Evolutionary conservation across 2,113 vertebrate species (phyloP).

Genomic region (Cheilinus undulatus): DNA sequence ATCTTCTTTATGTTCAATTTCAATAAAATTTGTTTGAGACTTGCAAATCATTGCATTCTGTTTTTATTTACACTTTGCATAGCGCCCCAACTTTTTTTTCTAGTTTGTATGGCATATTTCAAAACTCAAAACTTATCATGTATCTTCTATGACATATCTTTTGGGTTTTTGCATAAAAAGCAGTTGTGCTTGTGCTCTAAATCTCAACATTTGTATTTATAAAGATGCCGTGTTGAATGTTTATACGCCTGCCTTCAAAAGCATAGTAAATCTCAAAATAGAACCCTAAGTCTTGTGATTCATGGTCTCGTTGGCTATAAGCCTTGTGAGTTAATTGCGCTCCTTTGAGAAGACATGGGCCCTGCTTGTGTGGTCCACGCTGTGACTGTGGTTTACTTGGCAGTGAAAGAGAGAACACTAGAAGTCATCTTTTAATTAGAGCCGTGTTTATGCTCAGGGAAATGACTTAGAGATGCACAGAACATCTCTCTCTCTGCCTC

Average conservation of each 20-base stretch:
- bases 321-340: slow-evolving; percentile 63
- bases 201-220: neutral
- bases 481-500: slow-evolving; percentile 21
- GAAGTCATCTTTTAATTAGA: slow-evolving; percentile 80
- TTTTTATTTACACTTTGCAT: too few species aligned
- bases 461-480: slow-evolving; percentile 63
- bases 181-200: slow-evolving; percentile 13
- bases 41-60: too few species aligned
- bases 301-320: slow-evolving; percentile 35
- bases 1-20: too few species aligned
- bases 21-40: too few species aligned
- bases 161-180: neutral
- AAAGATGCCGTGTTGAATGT: neutral
- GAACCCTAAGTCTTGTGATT: slow-evolving; percentile 28
- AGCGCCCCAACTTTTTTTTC: too few species aligned
- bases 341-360: slow-evolving; percentile 51
- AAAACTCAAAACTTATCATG: too few species aligned
- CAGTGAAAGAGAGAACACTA: slow-evolving; percentile 67
- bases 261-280: slow-evolving; percentile 50
- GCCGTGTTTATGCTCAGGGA: slow-evolving; percentile 64
- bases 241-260: slow-evolving; percentile 19
- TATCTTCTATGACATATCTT: neutral
- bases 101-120: too few species aligned
- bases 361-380: slow-evolving; percentile 75
- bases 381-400: slow-evolving; percentile 74